Conservation (phyloP, 2,888 invertebrate genomes). For the Empis livida region DNA sequence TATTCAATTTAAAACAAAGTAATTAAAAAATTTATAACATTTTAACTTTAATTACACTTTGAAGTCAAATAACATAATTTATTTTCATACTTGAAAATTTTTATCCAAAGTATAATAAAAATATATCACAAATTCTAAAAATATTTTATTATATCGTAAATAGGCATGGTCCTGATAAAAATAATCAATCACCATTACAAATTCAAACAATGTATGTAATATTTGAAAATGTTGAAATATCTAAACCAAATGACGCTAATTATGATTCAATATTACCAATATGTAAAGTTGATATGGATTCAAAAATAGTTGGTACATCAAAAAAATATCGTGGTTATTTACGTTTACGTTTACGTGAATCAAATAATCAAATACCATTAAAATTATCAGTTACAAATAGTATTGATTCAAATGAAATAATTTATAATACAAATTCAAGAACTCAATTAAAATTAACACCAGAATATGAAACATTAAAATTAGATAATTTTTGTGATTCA, state of each 20-base stretch:
- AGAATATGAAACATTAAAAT: background rate
- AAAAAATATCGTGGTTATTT: slow-evolving; percentile 21
- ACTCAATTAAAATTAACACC: background rate
- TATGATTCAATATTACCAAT: slow-evolving; percentile 38
- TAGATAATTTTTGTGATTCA: background rate
- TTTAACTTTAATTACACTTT: background rate
- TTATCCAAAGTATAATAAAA: too few relatives aligned
- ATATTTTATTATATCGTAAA: too few relatives aligned
- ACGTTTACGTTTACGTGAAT: slow-evolving; percentile 26
- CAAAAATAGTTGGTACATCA: slow-evolving; percentile 16
- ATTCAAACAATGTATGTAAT: slow-evolving; percentile 53
- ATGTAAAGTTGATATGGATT: slow-evolving; percentile 48
- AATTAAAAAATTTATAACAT: slow-evolving; percentile 13
- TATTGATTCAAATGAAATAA: background rate
- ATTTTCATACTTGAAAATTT: too few relatives aligned
- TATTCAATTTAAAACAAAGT: slow-evolving; percentile 40
- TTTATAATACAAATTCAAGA: background rate
- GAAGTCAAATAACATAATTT: too few relatives aligned
- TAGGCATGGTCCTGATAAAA: slow-evolving; percentile 33
- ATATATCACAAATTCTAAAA: too few relatives aligned
- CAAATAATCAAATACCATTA: slow-evolving; percentile 10
- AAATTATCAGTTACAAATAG: slow-evolving; percentile 7
- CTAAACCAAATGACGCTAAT: slow-evolving; percentile 46
- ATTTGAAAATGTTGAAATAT: slow-evolving; percentile 60
- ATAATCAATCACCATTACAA: slow-evolving; percentile 41